Base-by-base conservation (phyloP, 2,888 invertebrate species). In the Drosophila vallismaia region DNA sequence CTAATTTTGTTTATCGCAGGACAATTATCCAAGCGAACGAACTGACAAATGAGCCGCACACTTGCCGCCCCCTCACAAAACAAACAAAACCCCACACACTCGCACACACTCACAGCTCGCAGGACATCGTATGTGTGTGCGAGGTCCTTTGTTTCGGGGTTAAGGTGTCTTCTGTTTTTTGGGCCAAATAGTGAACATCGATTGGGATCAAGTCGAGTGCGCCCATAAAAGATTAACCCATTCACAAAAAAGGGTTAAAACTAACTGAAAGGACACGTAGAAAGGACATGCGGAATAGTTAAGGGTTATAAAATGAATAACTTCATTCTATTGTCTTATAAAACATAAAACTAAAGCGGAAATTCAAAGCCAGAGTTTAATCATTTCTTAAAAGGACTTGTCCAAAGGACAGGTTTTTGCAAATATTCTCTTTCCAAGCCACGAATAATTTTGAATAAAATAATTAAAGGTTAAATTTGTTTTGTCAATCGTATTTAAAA, bases 11-110 rank as follows among this genome's bases (percentile, higher is more conserved):
- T 90, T 90, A 91, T 91, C 89, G 89, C 89, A 88, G 85, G 84
- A 88, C 91, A 90, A 91, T 91, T 91, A 91, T 91, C 91, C 91
- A 91, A 89, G 88, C 88, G 91, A 91, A 91, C 87, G 89, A 83
- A 82, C 90, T 89, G 91, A 89, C 90, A 91, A 91, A 90, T 91
- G 90, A 90, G 88, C 88, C 88, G 75, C 78, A 79, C 73, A 69
- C 54, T 71, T 71, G 71, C 62, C 50, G 49, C 44, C 31, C 48
- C 60, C 46, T 50, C 44, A 46, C 28, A 45, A 19, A 19, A 19
- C 50, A 67, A 19, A 29, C 14, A 26, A 28, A 46, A n/a, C 19
- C 19, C 19, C 28, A 28, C 28, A 28, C 28, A 5, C 57, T 31
- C 5, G 26, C 26, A 29, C 19, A 44, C 10, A 14, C n/a, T n/a